Percentiles rank a stretch among this genome's conserved stretches.
phyloP scores from a whole-genome alignment of 1,140 invertebrate genomes.

The Cepaea nemoralis region DNA sequence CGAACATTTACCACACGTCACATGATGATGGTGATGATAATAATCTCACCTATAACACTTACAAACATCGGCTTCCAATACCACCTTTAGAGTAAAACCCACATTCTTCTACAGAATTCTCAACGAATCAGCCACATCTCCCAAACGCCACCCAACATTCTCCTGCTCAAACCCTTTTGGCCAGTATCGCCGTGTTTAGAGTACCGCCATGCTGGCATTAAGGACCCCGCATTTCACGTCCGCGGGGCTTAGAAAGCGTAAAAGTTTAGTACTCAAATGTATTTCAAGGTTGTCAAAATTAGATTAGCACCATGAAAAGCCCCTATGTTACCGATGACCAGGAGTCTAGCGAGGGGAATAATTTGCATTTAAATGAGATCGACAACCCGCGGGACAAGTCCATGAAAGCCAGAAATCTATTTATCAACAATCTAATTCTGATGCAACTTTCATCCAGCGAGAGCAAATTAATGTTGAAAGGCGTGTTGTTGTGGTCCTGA shows the following conservation, averaged over 20 bases:
- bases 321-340: conserved; percentile 5
- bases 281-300: conserved; percentile 13
- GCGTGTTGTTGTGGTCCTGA: not conserved
- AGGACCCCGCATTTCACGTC: too few species aligned
- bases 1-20: too few species aligned
- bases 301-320: conserved; percentile 4
- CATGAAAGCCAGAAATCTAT: conserved; percentile 40
- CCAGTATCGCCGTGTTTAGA: too few species aligned
- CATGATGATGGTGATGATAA: too few species aligned
- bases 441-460: conserved; percentile 21
- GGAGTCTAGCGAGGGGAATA: not conserved
- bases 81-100: too few species aligned
- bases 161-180: too few species aligned
- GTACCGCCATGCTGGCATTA: too few species aligned
- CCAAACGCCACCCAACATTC: too few species aligned
- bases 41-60: too few species aligned
- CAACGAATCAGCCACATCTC: too few species aligned
- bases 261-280: not conserved
- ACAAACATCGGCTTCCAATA: too few species aligned
- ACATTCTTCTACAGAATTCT: too few species aligned
- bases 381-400: conserved; percentile 4
- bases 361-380: conserved; percentile 39
- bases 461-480: conserved; percentile 30
- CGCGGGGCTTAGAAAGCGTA: not conserved
- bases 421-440: conserved; percentile 42